phyloP scores from a whole-genome alignment of 2,888 invertebrate genomes.

The Zelleria hepariella region DNA sequence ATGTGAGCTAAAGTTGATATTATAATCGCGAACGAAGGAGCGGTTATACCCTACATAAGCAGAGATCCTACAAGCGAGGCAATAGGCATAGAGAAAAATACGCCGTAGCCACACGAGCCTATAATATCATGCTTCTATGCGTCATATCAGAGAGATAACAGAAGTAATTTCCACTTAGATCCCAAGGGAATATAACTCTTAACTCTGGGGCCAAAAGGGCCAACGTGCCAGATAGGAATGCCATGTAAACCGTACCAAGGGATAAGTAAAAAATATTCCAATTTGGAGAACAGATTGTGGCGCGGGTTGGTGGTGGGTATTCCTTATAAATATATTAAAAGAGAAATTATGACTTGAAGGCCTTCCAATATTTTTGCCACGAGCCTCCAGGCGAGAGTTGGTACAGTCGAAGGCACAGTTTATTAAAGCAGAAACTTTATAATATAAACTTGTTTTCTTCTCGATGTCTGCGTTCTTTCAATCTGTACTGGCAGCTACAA shows the following conservation, averaged over 20 bases:
- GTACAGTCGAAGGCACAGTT: background rate
- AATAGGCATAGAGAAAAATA: background rate
- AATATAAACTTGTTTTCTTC: background rate
- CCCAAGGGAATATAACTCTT: background rate
- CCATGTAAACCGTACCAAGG: slow-evolving; percentile 9
- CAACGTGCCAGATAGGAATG: background rate
- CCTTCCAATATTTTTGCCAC: slow-evolving; percentile 22
- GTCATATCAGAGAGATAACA: background rate
- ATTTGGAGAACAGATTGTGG: slow-evolving; percentile 46
- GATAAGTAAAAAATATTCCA: slow-evolving; percentile 45
- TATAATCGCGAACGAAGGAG: no score
- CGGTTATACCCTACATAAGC: no score
- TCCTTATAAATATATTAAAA: slow-evolving; percentile 51
- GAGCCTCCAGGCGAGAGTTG: background rate
- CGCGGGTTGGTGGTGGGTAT: slow-evolving; percentile 21
- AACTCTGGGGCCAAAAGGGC: background rate
- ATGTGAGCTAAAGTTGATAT: no score
- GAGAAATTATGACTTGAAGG: slow-evolving; percentile 37
- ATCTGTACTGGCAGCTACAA: background rate
- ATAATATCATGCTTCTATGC: background rate
- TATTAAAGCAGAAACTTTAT: background rate
- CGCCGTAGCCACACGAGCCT: background rate
- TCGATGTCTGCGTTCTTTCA: background rate
- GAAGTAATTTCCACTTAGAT: background rate
- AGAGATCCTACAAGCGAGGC: background rate